Evolutionary conservation across 2,888 invertebrate genomes (phyloP).

Genomic region (Choristoneura rosaceana): DNA sequence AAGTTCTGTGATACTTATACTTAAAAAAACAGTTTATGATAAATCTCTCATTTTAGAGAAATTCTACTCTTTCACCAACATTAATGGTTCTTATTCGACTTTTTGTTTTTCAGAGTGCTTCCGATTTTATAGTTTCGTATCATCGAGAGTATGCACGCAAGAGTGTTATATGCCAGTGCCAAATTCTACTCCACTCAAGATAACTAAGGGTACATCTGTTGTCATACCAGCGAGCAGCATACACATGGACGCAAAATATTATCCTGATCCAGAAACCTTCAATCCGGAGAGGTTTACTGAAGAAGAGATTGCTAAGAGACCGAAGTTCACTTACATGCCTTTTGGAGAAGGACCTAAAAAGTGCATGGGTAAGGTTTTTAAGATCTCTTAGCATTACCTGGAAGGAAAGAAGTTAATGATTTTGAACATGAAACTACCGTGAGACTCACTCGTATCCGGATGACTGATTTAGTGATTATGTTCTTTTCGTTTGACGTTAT

Average conservation of each 20-base stretch:
- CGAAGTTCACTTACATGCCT: constrained; percentile 61
- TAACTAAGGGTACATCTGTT: constrained; percentile 49
- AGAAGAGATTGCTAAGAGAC: constrained; percentile 55
- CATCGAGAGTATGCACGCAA: constrained; percentile 54
- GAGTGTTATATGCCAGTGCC: constrained; percentile 44
- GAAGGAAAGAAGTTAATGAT: no score
- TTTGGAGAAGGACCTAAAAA: constrained; percentile 71
- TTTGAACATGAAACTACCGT: no score
- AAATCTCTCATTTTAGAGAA: no score
- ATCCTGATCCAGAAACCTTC: constrained; percentile 78
- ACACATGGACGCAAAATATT: constrained; percentile 76
- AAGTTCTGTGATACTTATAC: no score
- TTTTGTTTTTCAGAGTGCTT: constrained; percentile 53
- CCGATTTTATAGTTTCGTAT: constrained; percentile 52
- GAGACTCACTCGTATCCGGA: no score
- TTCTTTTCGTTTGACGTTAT: neutral
- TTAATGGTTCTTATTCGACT: no score
- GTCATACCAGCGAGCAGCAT: constrained; percentile 66
- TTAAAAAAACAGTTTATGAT: no score
- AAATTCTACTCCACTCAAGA: constrained; percentile 37
- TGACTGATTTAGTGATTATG: no score
- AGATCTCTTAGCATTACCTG: no score
- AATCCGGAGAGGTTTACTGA: constrained; percentile 79
- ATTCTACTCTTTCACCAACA: no score
- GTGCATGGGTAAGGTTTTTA: constrained; percentile 59